These are phyloP conservation scores for Luscinia luscinia DNA, from an alignment of 2,797 vertebrate genomes.

Conservation along the genomic window DNA sequence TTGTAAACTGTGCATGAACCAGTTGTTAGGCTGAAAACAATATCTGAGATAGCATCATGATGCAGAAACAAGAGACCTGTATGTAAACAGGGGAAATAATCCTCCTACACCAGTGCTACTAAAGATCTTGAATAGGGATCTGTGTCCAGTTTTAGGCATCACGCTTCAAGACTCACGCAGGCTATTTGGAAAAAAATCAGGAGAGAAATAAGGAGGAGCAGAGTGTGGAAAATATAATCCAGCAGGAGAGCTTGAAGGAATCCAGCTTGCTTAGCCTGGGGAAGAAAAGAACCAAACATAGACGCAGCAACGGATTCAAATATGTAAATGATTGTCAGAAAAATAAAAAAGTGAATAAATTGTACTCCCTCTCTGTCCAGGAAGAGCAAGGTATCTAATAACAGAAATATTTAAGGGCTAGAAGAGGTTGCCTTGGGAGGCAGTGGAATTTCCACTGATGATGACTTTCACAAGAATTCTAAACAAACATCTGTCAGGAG, in stretches of 20 bases:
- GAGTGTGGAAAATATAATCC: neutral
- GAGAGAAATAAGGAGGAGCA: slow-evolving; percentile 41
- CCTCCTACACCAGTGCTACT: neutral
- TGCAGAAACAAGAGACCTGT: neutral
- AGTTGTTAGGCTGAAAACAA: neutral
- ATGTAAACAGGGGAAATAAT: slow-evolving; percentile 36
- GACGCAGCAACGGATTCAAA: neutral
- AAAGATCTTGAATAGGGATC: slow-evolving; percentile 1
- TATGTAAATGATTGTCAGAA: neutral
- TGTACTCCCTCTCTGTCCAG: neutral
- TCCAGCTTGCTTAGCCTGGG: neutral
- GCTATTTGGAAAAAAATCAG: slow-evolving; percentile 9
- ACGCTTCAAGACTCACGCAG: neutral
- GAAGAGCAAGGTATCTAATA: neutral
- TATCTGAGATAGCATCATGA: neutral
- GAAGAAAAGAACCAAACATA: neutral
- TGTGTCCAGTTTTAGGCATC: slow-evolving; percentile 35
- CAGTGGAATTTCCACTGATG: neutral
- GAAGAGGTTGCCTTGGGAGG: neutral
- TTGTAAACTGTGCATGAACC: neutral
- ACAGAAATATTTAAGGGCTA: neutral
- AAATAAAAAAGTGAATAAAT: neutral
- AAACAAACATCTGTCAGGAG: slow-evolving; percentile 12
- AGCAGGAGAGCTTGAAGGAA: neutral
- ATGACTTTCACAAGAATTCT: neutral